Percentiles rank a stretch among this genome's conserved stretches.
Evolutionary conservation across 2,888 invertebrate species (phyloP).

Genomic region (Saturnia pavonia): DNA sequence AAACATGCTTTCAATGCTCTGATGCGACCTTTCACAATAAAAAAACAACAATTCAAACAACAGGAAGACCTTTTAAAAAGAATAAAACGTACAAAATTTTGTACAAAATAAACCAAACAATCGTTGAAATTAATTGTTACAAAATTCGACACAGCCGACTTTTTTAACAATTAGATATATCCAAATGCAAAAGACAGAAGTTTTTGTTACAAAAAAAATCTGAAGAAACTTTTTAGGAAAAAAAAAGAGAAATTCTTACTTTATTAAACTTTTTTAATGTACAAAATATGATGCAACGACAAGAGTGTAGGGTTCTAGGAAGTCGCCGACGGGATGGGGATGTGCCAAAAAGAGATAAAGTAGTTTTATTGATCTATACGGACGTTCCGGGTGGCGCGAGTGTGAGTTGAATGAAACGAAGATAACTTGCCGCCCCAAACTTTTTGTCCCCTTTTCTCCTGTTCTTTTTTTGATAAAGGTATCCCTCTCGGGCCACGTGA

Average conservation of each 20-base stretch:
- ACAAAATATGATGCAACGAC: conserved; percentile 62
- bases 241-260: conserved; percentile 17
- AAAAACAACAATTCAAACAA: conserved; percentile 71
- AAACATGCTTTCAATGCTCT: conserved; percentile 72
- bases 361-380: conserved; percentile 83
- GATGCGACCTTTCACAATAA: conserved; percentile 55
- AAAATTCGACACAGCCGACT: not conserved
- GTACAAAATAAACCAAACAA: conserved; percentile 11
- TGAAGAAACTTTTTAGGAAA: conserved; percentile 23
- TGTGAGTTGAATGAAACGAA: conserved; percentile 82
- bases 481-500: conserved; percentile 77
- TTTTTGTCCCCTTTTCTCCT: conserved; percentile 60
- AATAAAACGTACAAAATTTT: conserved; percentile 36
- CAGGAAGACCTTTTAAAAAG: conserved; percentile 52
- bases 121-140: not conserved
- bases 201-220: conserved; percentile 12
- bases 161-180: conserved; percentile 3
- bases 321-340: conserved; percentile 78
- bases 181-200: conserved; percentile 17
- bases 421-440: conserved; percentile 81
- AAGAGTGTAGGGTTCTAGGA: conserved; percentile 72
- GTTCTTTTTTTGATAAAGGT: conserved; percentile 50
- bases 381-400: conserved; percentile 78
- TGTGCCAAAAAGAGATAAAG: conserved; percentile 84
- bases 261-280: conserved; percentile 39